phyloP scores from a whole-genome alignment of 2,797 vertebrate genomes.

The Acipenser transmontanus region DNA sequence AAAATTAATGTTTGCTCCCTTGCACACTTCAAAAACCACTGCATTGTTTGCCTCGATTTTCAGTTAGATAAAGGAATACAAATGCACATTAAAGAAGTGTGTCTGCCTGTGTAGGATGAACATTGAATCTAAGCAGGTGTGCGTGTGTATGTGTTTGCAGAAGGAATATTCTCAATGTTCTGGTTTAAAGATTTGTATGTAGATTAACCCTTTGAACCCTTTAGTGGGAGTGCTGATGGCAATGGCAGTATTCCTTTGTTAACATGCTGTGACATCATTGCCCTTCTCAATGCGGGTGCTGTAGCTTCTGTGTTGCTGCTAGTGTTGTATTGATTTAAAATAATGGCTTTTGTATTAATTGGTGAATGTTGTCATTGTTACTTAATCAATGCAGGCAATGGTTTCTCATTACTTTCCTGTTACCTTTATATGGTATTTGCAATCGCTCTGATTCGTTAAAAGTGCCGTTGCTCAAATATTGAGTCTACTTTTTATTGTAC shows the following conservation, averaged over 20 bases:
- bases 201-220: constrained; percentile 37
- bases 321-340: background rate
- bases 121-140: background rate
- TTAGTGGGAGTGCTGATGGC: constrained; percentile 6
- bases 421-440: too few relatives aligned
- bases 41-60: constrained; percentile 59
- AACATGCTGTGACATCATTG: constrained; percentile 11
- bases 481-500: too few relatives aligned
- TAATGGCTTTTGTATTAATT: background rate
- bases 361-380: too few relatives aligned
- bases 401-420: too few relatives aligned
- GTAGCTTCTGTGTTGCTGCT: background rate
- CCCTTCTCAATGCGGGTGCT: background rate
- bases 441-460: too few relatives aligned
- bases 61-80: constrained; percentile 54
- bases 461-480: too few relatives aligned
- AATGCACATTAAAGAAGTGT: constrained; percentile 16
- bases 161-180: constrained; percentile 34
- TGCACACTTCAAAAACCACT: constrained; percentile 32
- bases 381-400: too few relatives aligned
- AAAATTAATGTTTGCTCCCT: constrained; percentile 22
- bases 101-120: background rate
- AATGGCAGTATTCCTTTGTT: constrained; percentile 22
- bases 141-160: constrained; percentile 6
- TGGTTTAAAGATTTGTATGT: constrained; percentile 18